These are phyloP conservation scores for Ostrea edulis DNA, from an alignment of 1,140 invertebrate genomes.

Conservation along the genomic window DNA sequence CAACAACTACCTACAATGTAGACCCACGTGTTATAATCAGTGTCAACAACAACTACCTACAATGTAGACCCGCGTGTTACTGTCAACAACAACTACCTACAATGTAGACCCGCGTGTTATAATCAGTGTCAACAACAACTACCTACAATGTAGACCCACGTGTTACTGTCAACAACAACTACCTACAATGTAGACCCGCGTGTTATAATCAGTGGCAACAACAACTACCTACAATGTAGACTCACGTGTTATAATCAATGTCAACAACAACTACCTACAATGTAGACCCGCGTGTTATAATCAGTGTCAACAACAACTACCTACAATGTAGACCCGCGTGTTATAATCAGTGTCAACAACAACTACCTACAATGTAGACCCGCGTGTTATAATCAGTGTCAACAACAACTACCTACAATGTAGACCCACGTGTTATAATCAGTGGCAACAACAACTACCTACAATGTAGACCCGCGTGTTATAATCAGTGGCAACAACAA, in stretches of 20 bases:
- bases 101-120: slow-evolving; percentile 32
- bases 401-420: slow-evolving; percentile 64
- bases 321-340: slow-evolving; percentile 56
- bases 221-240: slow-evolving; percentile 64
- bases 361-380: slow-evolving; percentile 65
- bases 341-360: too few species aligned
- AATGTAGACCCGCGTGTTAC: slow-evolving; percentile 20
- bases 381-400: too few species aligned
- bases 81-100: slow-evolving; percentile 62
- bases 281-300: not conserved
- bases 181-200: slow-evolving; percentile 64
- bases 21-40: too few species aligned
- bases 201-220: too few species aligned
- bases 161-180: slow-evolving; percentile 28
- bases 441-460: slow-evolving; percentile 61
- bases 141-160: slow-evolving; percentile 64
- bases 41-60: slow-evolving; percentile 62
- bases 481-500: too few species aligned
- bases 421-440: too few species aligned
- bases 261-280: slow-evolving; percentile 64
- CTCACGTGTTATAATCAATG: too few species aligned
- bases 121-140: slow-evolving; percentile 42
- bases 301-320: slow-evolving; percentile 59
- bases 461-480: slow-evolving; percentile 42
- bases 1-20: slow-evolving; percentile 64